Base-by-base conservation (phyloP, 2,888 invertebrate genomes). In the Mythimna vitellina region DNA sequence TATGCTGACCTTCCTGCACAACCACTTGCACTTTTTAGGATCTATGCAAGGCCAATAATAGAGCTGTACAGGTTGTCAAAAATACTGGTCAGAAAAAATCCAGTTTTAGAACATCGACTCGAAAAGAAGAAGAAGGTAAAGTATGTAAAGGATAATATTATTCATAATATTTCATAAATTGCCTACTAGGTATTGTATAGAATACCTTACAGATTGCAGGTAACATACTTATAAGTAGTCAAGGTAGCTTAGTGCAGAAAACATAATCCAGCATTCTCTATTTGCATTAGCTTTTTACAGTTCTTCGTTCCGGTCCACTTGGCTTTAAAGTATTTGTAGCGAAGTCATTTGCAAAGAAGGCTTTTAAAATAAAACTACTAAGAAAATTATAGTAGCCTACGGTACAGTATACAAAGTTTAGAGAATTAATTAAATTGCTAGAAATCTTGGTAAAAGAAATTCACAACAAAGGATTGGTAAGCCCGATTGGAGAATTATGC, bases 331-430 rank as follows among this genome's bases (percentile, higher is more conserved):
- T 46, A 57, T 32, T 70, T 35, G 42, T 35, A 46, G 56, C 12
- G 12, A 56, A 56, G 35, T 57, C 25, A 70, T 57, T 70, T 70
- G 70, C 35, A 70, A 70, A n/a, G 38, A 29, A 70, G 17, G 56
- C 54, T 29, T 54, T 57, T 35, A 49, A 49, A 70, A 56, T n/a
- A 70, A 35, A 5, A 20, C 20, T 12, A 42, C 3, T 17, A 32
- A 17, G 42, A 8, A 57, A 49, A 17, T 49, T 25, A 42, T 17
- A 54, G 8, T 42, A 25, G 5, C 17, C 12, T 10, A 3, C 7
- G 3, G n/a, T 0, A 20, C n/a, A n/a, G n/a, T 56, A 32, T 56
- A 22, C 6, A 22, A 3, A 22, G 29, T 38, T 29, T 12, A n/a
- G 4, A 53, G 32, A 66, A 32, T 61, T 22, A 5, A 42, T 22